These are phyloP conservation scores for Caenorhabditis brenneri DNA, from an alignment of 1,140 invertebrate genomes.

Conservation along the genomic window DNA sequence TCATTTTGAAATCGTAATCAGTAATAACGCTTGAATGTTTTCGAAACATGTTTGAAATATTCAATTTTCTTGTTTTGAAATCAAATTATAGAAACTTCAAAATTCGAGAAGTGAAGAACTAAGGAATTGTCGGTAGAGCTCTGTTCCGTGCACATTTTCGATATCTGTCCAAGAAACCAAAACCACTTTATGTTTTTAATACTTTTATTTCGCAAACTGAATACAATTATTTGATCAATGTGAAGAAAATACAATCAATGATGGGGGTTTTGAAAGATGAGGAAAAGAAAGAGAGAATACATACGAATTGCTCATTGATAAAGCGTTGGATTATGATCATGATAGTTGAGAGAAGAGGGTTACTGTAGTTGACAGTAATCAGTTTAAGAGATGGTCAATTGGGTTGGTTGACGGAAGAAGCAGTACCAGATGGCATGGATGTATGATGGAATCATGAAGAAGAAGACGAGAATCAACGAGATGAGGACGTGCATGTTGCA, in stretches of 20 bases:
- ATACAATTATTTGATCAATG: too few species aligned
- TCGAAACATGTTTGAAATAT: too few species aligned
- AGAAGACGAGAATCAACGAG: conserved; percentile 55
- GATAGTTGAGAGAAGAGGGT: background rate
- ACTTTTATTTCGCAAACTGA: too few species aligned
- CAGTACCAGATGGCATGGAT: conserved; percentile 60
- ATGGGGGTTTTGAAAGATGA: background rate
- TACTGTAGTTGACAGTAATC: conserved; percentile 12
- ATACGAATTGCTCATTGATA: background rate
- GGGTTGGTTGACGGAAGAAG: conserved; percentile 49
- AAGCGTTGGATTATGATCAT: conserved; percentile 27
- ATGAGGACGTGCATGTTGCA: conserved; percentile 57
- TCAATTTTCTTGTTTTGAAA: too few species aligned
- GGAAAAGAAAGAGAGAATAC: background rate
- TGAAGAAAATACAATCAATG: background rate
- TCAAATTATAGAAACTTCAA: too few species aligned
- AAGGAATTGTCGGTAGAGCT: too few species aligned
- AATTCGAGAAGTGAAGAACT: too few species aligned
- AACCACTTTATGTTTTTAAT: too few species aligned
- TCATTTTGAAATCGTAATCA: too few species aligned
- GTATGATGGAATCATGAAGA: conserved; percentile 58
- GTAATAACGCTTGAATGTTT: too few species aligned
- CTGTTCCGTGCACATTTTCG: too few species aligned
- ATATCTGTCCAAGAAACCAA: too few species aligned
- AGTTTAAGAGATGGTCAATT: conserved; percentile 50